Evolutionary conservation across 2,797 vertebrate species (phyloP).

Genomic region (Petrocephalus sullivani): DNA sequence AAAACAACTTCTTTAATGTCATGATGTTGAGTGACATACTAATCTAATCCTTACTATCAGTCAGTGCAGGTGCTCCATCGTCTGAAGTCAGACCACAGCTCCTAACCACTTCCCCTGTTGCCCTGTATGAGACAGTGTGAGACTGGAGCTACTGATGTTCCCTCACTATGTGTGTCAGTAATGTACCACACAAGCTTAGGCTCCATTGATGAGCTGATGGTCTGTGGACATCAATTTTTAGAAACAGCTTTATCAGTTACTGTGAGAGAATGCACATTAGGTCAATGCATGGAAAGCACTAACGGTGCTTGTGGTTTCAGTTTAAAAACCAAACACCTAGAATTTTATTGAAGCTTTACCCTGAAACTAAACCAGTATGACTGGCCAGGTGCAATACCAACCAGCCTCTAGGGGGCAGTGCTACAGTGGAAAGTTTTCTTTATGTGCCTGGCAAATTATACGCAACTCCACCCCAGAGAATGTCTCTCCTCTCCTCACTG

Average conservation of each 20-base stretch:
- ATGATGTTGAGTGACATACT: constrained; percentile 37
- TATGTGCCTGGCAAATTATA: neutral
- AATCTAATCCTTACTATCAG: constrained; percentile 41
- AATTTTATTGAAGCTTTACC: neutral
- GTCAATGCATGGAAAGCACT: neutral
- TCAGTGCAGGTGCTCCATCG: constrained; percentile 55
- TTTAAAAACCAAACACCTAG: neutral
- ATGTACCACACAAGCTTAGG: neutral
- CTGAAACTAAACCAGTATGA: neutral
- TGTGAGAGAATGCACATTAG: neutral
- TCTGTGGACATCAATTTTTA: neutral
- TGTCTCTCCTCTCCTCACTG: neutral
- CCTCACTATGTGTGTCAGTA: neutral
- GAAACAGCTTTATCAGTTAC: neutral
- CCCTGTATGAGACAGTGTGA: constrained; percentile 26
- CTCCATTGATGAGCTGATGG: constrained; percentile 45
- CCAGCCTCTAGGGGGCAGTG: neutral
- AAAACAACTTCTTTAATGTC: constrained; percentile 31
- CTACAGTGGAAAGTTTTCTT: neutral
- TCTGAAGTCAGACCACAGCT: constrained; percentile 54
- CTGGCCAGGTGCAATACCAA: neutral
- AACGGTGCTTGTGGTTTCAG: neutral
- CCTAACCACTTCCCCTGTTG: constrained; percentile 53
- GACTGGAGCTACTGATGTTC: constrained; percentile 15
- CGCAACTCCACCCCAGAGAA: neutral